Conservation (phyloP, 2,113 vertebrate species). For the Leptosomus discolor region DNA sequence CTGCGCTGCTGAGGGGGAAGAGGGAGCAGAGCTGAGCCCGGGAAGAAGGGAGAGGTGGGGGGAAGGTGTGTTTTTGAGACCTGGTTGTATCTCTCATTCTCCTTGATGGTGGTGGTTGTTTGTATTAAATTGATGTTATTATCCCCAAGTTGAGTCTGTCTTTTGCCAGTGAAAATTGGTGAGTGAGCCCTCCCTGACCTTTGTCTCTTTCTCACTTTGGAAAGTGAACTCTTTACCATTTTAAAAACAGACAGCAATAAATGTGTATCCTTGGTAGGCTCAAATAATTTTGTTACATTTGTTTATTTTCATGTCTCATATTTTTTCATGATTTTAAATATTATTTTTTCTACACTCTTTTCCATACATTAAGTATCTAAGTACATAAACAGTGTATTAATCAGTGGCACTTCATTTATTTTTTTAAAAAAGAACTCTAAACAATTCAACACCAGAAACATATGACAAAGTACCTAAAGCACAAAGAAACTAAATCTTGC, state of each 20-base stretch:
- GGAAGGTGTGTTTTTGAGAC: too few species aligned
- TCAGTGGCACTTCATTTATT: not conserved
- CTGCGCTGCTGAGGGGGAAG: too few species aligned
- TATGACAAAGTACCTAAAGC: not conserved
- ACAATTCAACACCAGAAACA: not conserved
- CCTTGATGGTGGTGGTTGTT: too few species aligned
- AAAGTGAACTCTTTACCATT: not conserved
- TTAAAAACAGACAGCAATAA: not conserved
- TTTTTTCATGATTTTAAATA: not conserved
- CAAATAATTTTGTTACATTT: not conserved
- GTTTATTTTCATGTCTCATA: not conserved
- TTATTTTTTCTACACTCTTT: not conserved
- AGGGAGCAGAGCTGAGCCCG: too few species aligned
- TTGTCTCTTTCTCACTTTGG: too few species aligned
- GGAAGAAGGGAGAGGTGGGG: too few species aligned
- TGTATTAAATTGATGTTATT: too few species aligned
- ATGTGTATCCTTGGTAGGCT: not conserved
- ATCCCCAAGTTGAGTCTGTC: too few species aligned
- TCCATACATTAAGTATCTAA: not conserved
- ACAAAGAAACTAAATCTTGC: not conserved
- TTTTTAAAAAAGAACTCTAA: not conserved
- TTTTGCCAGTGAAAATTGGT: too few species aligned
- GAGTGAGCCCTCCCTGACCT: too few species aligned
- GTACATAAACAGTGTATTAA: not conserved
- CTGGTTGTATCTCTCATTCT: too few species aligned